Evolutionary conservation across 2,888 invertebrate species (phyloP).

Genomic region (Anaspis maculata): DNA sequence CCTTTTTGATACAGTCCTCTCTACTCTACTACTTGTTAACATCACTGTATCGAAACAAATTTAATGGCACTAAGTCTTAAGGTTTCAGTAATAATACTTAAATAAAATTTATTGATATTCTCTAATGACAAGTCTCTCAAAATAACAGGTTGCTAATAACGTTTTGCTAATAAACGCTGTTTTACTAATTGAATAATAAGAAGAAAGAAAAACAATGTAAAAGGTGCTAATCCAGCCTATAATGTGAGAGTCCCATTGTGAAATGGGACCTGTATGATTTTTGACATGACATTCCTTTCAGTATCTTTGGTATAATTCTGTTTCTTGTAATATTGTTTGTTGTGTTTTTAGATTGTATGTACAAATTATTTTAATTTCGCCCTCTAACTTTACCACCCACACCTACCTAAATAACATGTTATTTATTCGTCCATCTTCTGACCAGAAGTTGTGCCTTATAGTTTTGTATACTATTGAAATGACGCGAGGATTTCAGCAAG

Average conservation of each 20-base stretch:
- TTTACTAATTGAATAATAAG: too few relatives aligned
- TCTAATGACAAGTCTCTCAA: too few relatives aligned
- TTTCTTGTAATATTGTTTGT: slow-evolving; percentile 26
- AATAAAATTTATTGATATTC: too few relatives aligned
- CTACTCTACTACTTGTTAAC: too few relatives aligned
- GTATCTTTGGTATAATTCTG: slow-evolving; percentile 16
- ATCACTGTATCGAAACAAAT: slow-evolving; percentile 22
- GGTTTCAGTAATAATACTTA: background rate
- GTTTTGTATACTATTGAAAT: slow-evolving; percentile 20
- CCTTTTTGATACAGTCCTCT: too few relatives aligned
- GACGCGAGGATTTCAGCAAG: too few relatives aligned
- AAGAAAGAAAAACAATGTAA: too few relatives aligned
- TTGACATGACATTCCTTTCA: slow-evolving; percentile 21
- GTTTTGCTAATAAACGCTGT: too few relatives aligned
- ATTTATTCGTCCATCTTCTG: slow-evolving; percentile 14
- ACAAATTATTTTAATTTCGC: slow-evolving; percentile 22
- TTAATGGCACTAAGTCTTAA: slow-evolving; percentile 20
- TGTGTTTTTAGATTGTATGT: slow-evolving; percentile 22
- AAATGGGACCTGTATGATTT: slow-evolving; percentile 1
- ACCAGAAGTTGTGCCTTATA: slow-evolving; percentile 26
- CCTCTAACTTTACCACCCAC: slow-evolving; percentile 3
- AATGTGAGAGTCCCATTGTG: too few relatives aligned
- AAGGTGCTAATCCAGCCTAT: too few relatives aligned
- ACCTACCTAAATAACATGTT: slow-evolving; percentile 10
- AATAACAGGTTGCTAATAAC: slow-evolving; percentile 1